Percentiles rank a stretch among this genome's conserved stretches.
These are phyloP conservation scores for Microcebus jonahi DNA, from an alignment of 2,113 vertebrate genomes.

Conservation along the genomic window DNA sequence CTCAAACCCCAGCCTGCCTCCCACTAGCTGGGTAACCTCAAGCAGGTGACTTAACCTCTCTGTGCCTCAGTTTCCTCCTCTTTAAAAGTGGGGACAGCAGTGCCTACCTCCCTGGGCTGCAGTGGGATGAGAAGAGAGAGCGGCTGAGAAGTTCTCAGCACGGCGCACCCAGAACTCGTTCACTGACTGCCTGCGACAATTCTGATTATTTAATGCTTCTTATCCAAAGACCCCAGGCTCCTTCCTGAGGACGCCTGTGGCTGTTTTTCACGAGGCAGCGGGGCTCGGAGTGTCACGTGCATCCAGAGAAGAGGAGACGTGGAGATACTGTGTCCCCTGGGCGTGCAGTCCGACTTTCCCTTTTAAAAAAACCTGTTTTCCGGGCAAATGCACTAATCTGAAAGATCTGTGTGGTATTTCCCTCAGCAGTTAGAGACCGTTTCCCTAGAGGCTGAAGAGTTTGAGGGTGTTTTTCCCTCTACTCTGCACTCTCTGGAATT, in stretches of 20 bases:
- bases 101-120: conserved; percentile 62
- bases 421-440: not conserved
- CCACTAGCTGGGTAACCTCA: not conserved
- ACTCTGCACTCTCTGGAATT: too few relatives aligned
- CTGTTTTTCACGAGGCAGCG: not conserved
- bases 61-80: conserved; percentile 67
- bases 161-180: not conserved
- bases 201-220: not conserved
- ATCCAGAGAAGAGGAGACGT: not conserved
- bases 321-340: not conserved
- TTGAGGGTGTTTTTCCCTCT: not conserved
- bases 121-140: not conserved
- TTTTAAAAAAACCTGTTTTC: not conserved
- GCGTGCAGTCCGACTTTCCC: not conserved
- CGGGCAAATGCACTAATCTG: not conserved
- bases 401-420: not conserved
- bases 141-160: not conserved
- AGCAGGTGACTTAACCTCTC: conserved; percentile 9
- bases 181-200: too few relatives aligned
- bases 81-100: conserved; percentile 61
- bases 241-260: not conserved
- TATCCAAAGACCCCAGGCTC: conserved; percentile 11
- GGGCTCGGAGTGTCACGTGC: not conserved
- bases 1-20: not conserved
- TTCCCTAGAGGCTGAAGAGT: not conserved